These are phyloP conservation scores for Petrocephalus schoutedeni DNA, from an alignment of 2,797 vertebrate genomes.

Conservation along the genomic window DNA sequence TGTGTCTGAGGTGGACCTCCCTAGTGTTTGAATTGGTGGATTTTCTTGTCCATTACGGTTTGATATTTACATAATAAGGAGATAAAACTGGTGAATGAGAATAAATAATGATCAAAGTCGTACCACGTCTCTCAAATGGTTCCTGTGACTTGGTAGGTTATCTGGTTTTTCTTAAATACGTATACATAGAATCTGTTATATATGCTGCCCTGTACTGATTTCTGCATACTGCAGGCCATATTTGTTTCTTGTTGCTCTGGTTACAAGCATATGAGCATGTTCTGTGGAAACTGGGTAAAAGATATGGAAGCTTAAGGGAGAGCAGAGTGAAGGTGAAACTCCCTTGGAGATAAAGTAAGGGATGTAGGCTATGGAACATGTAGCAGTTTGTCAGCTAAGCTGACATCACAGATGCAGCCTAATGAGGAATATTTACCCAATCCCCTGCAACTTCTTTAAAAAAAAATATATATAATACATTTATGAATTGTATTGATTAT, in stretches of 20 bases:
- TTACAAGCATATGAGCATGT: neutral
- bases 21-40: neutral
- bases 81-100: neutral
- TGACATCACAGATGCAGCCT: neutral
- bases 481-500: neutral
- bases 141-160: neutral
- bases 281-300: no score
- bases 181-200: neutral
- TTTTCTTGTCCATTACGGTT: neutral
- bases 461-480: neutral
- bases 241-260: neutral
- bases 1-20: neutral
- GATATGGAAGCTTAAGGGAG: neutral
- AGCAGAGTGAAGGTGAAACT: neutral
- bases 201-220: neutral
- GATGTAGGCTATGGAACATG: neutral
- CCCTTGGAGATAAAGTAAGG: neutral
- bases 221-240: neutral
- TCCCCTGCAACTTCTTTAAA: neutral
- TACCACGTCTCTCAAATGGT: neutral
- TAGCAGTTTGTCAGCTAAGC: neutral
- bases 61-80: neutral
- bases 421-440: neutral
- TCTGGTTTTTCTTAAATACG: neutral
- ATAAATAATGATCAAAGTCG: neutral